A percentile compares a stretch with the other conserved stretches of the same genome.
Conservation (phyloP, 2,797 vertebrate genomes). For the Cynodonichthys magdalenae region DNA sequence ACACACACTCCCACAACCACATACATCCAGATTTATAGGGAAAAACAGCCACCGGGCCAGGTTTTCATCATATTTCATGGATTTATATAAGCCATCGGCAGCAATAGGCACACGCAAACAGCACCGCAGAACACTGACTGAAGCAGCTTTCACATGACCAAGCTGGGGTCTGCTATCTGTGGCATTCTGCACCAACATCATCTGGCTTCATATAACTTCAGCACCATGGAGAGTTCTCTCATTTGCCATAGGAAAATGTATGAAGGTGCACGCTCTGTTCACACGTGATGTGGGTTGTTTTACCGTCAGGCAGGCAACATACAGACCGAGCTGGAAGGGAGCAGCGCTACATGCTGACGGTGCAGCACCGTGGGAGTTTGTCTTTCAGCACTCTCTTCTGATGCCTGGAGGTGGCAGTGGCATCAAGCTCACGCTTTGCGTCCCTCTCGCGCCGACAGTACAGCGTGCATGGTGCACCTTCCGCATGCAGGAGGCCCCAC, state of each 20-base stretch:
- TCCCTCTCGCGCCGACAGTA: not conserved
- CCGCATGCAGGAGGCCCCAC: constrained; percentile 13
- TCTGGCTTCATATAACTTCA: constrained; percentile 68
- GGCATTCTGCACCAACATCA: constrained; percentile 42
- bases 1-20: constrained; percentile 20
- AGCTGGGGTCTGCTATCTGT: constrained; percentile 19
- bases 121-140: constrained; percentile 11
- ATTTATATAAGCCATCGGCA: constrained; percentile 36
- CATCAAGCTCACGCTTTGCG: constrained; percentile 5
- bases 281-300: constrained; percentile 22
- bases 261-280: not conserved
- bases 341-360: constrained; percentile 33
- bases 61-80: constrained; percentile 21
- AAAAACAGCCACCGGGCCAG: constrained; percentile 21
- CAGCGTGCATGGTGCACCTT: constrained; percentile 12
- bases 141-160: constrained; percentile 8
- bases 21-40: constrained; percentile 19
- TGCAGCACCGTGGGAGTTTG: constrained; percentile 34
- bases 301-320: constrained; percentile 18
- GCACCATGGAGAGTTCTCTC: constrained; percentile 72
- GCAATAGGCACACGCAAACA: constrained; percentile 5
- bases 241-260: not conserved
- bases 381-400: constrained; percentile 37
- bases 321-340: constrained; percentile 38
- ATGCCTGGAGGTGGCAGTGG: constrained; percentile 54